These are phyloP conservation scores for Ochropacha duplaris DNA, from an alignment of 2,888 invertebrate genomes.

Conservation along the genomic window DNA sequence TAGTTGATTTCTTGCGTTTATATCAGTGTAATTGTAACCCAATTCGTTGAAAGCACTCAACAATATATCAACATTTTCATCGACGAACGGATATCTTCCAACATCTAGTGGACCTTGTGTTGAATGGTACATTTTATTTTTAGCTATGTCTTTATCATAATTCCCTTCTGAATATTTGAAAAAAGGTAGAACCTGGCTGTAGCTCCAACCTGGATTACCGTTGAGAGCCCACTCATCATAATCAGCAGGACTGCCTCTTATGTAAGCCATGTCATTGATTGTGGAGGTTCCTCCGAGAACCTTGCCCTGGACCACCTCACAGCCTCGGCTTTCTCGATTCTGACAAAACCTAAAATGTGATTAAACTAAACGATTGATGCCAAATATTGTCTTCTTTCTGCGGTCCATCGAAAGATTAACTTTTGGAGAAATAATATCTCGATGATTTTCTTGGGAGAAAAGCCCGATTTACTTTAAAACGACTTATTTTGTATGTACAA, in stretches of 20 bases:
- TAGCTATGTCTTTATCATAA: conserved; percentile 72
- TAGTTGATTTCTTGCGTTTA: conserved; percentile 70
- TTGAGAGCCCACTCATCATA: conserved; percentile 74
- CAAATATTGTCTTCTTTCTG: conserved; percentile 27
- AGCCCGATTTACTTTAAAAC: too few relatives aligned
- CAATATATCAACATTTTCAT: conserved; percentile 71
- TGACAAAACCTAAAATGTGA: conserved; percentile 68
- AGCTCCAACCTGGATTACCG: conserved; percentile 75
- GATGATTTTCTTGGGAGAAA: too few relatives aligned
- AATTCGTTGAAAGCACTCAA: conserved; percentile 71
- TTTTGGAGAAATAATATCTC: conserved; percentile 8
- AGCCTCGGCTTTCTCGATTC: conserved; percentile 57
- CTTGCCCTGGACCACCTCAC: conserved; percentile 71
- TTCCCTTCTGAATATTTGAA: conserved; percentile 79
- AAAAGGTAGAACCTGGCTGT: conserved; percentile 63
- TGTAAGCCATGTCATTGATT: conserved; percentile 76
- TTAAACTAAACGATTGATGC: conserved; percentile 42
- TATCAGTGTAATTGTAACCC: conserved; percentile 73
- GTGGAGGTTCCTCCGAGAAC: conserved; percentile 72
- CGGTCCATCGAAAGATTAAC: conserved; percentile 25
- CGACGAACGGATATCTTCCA: conserved; percentile 69
- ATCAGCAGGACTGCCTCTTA: conserved; percentile 73
- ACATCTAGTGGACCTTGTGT: conserved; percentile 74
- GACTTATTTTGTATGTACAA: too few relatives aligned
- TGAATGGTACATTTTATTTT: conserved; percentile 71